Evolutionary conservation across 2,797 vertebrate genomes (phyloP).

Genomic region (Rhincodon typus): DNA sequence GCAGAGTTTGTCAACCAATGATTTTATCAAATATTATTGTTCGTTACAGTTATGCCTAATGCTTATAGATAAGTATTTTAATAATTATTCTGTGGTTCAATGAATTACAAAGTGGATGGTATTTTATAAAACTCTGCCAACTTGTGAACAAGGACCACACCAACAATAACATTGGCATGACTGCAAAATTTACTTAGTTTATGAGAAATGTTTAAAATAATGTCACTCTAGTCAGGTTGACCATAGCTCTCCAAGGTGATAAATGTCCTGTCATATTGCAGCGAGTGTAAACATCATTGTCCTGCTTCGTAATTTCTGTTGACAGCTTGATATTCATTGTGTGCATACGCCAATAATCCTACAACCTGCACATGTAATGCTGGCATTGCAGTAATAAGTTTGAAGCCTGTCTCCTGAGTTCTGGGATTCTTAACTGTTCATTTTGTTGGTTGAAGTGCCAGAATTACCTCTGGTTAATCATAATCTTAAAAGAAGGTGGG

Average conservation of each 20-base stretch:
- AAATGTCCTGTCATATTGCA: not conserved
- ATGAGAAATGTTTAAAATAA: not conserved
- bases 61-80: not conserved
- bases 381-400: not conserved
- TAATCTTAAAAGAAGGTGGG: not conserved
- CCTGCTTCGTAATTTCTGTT: not conserved
- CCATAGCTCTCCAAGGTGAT: not conserved
- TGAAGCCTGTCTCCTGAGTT: not conserved
- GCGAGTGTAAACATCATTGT: not conserved
- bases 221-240: not conserved
- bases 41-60: not conserved
- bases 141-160: not conserved
- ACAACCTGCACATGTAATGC: not conserved
- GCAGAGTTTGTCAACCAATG: not conserved
- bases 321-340: slow-evolving; percentile 6
- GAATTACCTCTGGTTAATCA: not conserved
- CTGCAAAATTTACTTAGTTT: not conserved
- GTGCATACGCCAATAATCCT: not conserved
- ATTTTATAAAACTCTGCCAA: not conserved
- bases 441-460: not conserved
- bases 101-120: not conserved
- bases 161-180: not conserved
- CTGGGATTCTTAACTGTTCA: not conserved
- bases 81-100: not conserved
- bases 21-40: not conserved